Evolutionary conservation across 2,888 invertebrate genomes (phyloP), one percentile per base, ranked within the genome.

Genomic region (Villa cingulata): DNA sequence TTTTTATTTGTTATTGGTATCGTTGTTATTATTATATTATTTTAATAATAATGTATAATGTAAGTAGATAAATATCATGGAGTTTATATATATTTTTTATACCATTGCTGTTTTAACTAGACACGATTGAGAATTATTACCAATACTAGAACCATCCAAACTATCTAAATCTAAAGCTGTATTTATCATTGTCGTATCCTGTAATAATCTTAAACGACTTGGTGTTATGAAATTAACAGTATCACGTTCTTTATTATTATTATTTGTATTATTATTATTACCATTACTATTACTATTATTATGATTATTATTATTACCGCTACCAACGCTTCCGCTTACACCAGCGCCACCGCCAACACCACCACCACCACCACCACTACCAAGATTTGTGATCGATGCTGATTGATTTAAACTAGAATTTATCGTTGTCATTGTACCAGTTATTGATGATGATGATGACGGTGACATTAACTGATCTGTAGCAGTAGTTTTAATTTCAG

Each of bases 121-220:
- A 54, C 80, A 80, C 20, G 77, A 75, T 60, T 81, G 81, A 58
- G 81, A 81, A 56, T 75, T 78, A 53, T 78, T 76, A 51, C 80
- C 80, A 55, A 81, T 73, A 59, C 78, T 80, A 34, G 81, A 77
- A 54, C 82, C 83, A 61, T 87, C 87, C 56, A 88, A 72, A 57
- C 87, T 87, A 71, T 89, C 89, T 61, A 89, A 76, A 74, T 89
- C 89, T 55, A 89, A 74, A 48, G 88, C 88, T 48, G 88, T 87
- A 69, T 88, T 87, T 61, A 89, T 88, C 88, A 88, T 88, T 45
- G 88, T 88, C 49, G 87, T 87, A 72, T 88, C 86, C 65, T 86
- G 86, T 60, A 87, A 74, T 59, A 86, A 73, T 58, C 83, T 77
- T 65, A 87, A 73, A 54, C 83, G 77, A 65, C 83, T 84, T 50